A percentile compares a stretch with the other conserved stretches of the same genome.
Evolutionary conservation across 2,797 vertebrate genomes (phyloP).

Genomic region (Gymnoscopelus braueri): DNA sequence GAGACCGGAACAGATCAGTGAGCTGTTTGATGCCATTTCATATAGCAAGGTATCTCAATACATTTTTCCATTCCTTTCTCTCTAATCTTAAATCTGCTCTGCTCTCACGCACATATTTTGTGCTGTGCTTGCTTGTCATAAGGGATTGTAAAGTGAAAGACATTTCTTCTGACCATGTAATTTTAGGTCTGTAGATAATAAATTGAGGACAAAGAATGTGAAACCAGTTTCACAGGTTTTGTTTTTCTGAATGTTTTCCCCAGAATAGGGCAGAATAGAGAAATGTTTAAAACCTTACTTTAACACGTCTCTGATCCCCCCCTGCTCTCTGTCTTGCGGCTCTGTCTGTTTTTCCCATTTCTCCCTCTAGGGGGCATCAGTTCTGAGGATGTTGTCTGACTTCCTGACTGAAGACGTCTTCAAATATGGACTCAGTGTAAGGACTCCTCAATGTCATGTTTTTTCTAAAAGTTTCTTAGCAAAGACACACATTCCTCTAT

Average conservation of each 20-base stretch:
- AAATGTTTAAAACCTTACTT: no score
- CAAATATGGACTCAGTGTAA: constrained; percentile 84
- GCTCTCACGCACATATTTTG: no score
- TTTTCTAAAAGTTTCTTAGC: not conserved
- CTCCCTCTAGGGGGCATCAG: constrained; percentile 85
- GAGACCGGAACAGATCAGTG: constrained; percentile 39
- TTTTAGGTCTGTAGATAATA: no score
- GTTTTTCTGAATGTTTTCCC: no score
- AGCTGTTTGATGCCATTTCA: constrained; percentile 56
- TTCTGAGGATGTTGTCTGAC: constrained; percentile 91
- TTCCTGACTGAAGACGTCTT: constrained; percentile 89
- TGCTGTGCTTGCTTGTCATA: no score
- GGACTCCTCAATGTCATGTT: constrained; percentile 19
- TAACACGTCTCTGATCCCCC: no score
- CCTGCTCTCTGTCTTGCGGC: not conserved
- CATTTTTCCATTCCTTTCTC: not conserved
- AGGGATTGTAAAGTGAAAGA: no score
- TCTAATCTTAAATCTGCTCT: not conserved
- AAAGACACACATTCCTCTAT: not conserved
- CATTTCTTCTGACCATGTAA: no score
- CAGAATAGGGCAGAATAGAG: no score
- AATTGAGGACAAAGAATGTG: no score
- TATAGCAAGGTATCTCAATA: constrained; percentile 58
- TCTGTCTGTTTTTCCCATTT: constrained; percentile 6
- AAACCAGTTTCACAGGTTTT: no score